Conservation (phyloP, 2,888 invertebrate genomes). For the Caenorhabditis sinica region DNA sequence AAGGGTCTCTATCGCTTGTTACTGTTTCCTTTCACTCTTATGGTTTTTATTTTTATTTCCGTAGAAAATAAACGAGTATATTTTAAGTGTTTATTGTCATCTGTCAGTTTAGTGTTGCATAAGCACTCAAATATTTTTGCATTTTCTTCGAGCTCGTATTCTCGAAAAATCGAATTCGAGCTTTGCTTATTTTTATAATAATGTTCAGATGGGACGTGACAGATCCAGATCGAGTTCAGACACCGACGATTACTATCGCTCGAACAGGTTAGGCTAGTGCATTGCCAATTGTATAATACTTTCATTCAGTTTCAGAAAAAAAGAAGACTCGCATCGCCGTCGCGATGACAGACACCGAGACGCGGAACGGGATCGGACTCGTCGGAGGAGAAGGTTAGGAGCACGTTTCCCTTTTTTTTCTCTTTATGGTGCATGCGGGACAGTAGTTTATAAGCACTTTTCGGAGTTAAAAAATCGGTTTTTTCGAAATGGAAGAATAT, state of each 20-base stretch:
- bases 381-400: conserved; percentile 54
- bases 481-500: neutral
- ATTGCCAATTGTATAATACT: neutral
- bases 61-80: conserved; percentile 10
- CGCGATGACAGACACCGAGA: conserved; percentile 52
- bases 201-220: conserved; percentile 61
- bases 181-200: no score
- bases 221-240: conserved; percentile 56
- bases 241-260: conserved; percentile 53
- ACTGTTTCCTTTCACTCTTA: conserved; percentile 12
- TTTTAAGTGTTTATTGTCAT: neutral
- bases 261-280: conserved; percentile 21
- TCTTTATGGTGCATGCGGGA: conserved; percentile 5
- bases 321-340: conserved; percentile 37
- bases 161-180: neutral
- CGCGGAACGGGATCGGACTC: conserved; percentile 52
- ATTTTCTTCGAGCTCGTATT: neutral
- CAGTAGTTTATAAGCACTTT: neutral
- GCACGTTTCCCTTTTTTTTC: no score
- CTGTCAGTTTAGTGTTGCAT: neutral
- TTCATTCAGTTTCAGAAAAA: conserved; percentile 27
- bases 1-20: conserved; percentile 44
- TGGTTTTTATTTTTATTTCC: neutral
- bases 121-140: neutral
- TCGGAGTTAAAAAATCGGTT: neutral